Base-by-base conservation (phyloP, 2,888 invertebrate genomes). In the Hydropsyche betteni region DNA sequence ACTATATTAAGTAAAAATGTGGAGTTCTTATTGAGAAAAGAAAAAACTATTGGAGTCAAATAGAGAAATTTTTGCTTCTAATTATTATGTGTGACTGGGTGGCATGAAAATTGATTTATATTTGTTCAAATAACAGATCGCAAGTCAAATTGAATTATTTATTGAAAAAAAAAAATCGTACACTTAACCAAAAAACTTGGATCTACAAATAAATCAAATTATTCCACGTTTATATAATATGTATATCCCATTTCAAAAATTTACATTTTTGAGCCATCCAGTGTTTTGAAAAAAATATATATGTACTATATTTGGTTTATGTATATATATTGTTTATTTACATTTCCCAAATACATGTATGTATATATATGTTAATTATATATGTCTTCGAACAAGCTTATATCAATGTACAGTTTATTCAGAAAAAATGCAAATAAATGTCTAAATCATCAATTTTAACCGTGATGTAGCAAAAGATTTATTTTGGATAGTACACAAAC, bases 381-480 rank as follows among this genome's bases (percentile, higher is more conserved):
- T 58, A 64, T 78, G 68, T 64, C 69, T 77, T 75, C 68, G 70
- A 58, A 72, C 77, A 79, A 79, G 79, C 79, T 79, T 79, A 76
- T 78, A 79, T 79, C 79, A 79, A 77, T 76, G 79, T 79, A 79
- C 79, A 79, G 79, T 79, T 78, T 68, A 69, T 75, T 75, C 74
- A 69, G 73, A 79, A 77, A 69, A 64, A 75, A 73, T 75, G 74
- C 69, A 69, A 74, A 74, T 68, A 74, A 75, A 78, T 69, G 61
- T 74, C 58, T 76, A 72, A 75, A 64, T 74, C 75, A 77, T 74
- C 72, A 78, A 70, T 70, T 74, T 74, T 52, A 75, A 50, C 71
- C 75, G 76, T 73, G 71, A 72, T 58, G 75, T 73, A 77, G 77
- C 76, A 75, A 70, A 77, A 79, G 73, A 75, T 78, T 78, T 79